Conservation (phyloP, 2,888 invertebrate species). For the Cenopis cana region DNA sequence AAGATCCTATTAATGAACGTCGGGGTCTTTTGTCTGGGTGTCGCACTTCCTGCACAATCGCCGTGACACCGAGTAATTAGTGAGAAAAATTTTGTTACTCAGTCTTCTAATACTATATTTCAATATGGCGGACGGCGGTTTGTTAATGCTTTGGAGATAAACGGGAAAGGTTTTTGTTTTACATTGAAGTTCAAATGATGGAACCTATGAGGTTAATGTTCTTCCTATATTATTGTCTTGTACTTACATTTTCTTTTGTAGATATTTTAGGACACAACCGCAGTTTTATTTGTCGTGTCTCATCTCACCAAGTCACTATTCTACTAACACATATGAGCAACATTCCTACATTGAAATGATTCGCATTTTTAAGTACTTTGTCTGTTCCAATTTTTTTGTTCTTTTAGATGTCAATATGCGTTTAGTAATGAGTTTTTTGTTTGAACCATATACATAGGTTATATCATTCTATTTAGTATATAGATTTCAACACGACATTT, state of each 20-base stretch:
- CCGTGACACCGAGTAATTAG: constrained; percentile 84
- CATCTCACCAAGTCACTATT: not conserved
- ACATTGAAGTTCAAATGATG: not conserved
- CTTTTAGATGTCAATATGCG: too few species aligned
- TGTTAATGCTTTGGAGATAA: constrained; percentile 29
- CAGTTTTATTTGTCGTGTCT: not conserved
- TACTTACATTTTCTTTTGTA: too few species aligned
- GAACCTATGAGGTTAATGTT: not conserved
- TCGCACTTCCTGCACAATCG: constrained; percentile 80
- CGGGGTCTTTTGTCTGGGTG: constrained; percentile 75
- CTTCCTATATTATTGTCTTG: too few species aligned
- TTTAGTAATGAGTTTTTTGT: too few species aligned
- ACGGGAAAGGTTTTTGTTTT: constrained; percentile 11
- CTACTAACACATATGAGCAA: too few species aligned
- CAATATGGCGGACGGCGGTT: constrained; percentile 58
- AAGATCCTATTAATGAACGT: constrained; percentile 85
- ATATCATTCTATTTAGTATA: too few species aligned
- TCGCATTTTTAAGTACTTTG: too few species aligned
- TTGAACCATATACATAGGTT: too few species aligned
- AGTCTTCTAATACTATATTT: constrained; percentile 70
- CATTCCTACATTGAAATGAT: too few species aligned
- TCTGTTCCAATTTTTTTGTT: too few species aligned
- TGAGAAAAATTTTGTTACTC: constrained; percentile 81
- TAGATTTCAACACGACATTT: too few species aligned
- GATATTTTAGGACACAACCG: not conserved